Base-by-base conservation (phyloP, 2,113 vertebrate species). In the Rhinichthys klamathensis region DNA sequence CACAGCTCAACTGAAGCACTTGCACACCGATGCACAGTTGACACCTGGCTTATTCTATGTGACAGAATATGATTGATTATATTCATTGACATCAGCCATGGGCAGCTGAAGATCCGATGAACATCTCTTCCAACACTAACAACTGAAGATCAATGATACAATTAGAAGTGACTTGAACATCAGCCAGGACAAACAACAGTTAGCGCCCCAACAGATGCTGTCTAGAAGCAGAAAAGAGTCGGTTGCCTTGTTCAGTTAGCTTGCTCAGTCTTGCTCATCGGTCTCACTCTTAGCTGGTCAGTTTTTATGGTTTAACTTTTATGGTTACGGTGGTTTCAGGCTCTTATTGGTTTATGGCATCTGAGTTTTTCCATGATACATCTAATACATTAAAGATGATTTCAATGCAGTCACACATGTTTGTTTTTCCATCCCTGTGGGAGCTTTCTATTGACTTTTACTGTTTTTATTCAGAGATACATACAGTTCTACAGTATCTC, bases 31-130 rank as follows among this genome's bases (percentile, higher is more conserved):
- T 35, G 21, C 4, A 0, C 80, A 72, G 67, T 30, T 72, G 81
- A 58, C 81, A 72, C 81, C 81, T 81, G 32, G 21, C 12, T 56
- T 21, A 49, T 83, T 56, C 49, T 41, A 2, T 35, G 12, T 2
- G 13, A 56, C 27, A 83, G 49, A 83, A 83, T 56, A 83, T 83
- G 81, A 58, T 83, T 72, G 81, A 83, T 72, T 25, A 2, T 58
- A 16, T 56, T 58, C 12, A 83, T n/a, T 70, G 65, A 15, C 49
- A 72, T 82, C 21, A 82, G 67, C 67, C 30, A 2, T 11, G 46
- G 65, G 67, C 67, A 54, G 49, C 67, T 25, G 32, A 38, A 72
- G 65, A 82, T 56, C 30, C 4, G 46, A 35, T 56, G 80, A 82
- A 72, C 49, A 21, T 82, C 65, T 49, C 16, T 63, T 67, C 16